phyloP scores from a whole-genome alignment of 2,888 invertebrate genomes.

The Drosophila monieri region DNA sequence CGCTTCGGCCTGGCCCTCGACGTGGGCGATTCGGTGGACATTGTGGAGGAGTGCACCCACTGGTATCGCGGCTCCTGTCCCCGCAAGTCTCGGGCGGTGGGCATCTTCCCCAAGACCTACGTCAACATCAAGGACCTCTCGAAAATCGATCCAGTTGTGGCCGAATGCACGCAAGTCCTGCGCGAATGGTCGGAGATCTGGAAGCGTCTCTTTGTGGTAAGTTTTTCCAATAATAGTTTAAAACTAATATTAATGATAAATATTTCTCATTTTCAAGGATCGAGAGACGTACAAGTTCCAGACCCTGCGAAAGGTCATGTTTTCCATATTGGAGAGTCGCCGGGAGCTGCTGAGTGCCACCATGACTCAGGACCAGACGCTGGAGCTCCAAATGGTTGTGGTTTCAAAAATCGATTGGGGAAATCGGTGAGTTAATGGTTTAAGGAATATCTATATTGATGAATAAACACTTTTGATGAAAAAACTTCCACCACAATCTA shows the following conservation, averaged over 20 bases:
- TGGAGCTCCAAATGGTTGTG: slow-evolving; percentile 93
- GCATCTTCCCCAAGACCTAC: slow-evolving; percentile 92
- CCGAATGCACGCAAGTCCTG: slow-evolving; percentile 95
- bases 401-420: slow-evolving; percentile 98
- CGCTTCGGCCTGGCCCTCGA: slow-evolving; percentile 92
- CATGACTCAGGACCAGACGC: slow-evolving; percentile 95
- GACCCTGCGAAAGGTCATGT: slow-evolving; percentile 94
- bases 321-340: slow-evolving; percentile 93
- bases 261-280: slow-evolving; percentile 85
- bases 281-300: slow-evolving; percentile 93
- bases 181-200: slow-evolving; percentile 97
- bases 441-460: neutral
- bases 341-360: slow-evolving; percentile 94
- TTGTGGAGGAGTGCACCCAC: slow-evolving; percentile 92
- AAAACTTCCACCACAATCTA: neutral
- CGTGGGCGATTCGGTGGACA: slow-evolving; percentile 96
- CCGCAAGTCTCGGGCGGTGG: slow-evolving; percentile 87
- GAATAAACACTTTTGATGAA: neutral
- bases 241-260: no score
- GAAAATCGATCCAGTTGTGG: slow-evolving; percentile 94
- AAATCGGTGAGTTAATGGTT: slow-evolving; percentile 89
- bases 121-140: slow-evolving; percentile 94
- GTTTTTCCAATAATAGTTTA: slow-evolving; percentile 64
- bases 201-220: slow-evolving; percentile 96
- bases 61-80: slow-evolving; percentile 96